Evolutionary conservation across 2,113 vertebrate species (phyloP), one percentile per base, ranked within the genome.

Genomic region (Myotis brandtii): DNA sequence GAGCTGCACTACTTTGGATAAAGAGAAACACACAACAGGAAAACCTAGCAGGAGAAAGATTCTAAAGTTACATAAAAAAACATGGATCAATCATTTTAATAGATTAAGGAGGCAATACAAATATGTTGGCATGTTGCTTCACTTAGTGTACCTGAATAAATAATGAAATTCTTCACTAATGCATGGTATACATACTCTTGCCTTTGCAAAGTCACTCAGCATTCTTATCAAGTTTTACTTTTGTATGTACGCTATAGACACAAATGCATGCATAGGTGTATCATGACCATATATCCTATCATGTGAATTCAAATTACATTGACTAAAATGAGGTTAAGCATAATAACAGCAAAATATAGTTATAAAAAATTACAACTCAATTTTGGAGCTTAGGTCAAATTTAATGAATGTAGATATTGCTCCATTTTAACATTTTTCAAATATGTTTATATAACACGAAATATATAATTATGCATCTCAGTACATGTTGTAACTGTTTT

Each of bases 1-100:
- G 98, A 98, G 99, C 97, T 99, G 99, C 98, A 98, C 98, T 99
- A 98, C 96, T 98, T 98, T 96, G 98, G 98, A 98, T 98, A 99
- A 99, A 98, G 98, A 99, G 98, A 98, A 98, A 98, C 97, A 98
- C 97, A 98, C 97, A 98, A 98, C 98, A 98, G 98, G 97, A 98
- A 98, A 98, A 98, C 98, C 99, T 99, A 99, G 98, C 98, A 98
- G 97, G 98, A 98, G 97, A 99, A 98, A 99, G 96, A 98, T 97
- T 98, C 98, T 99, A 98, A 94, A 97, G 98, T 99, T 98, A 99
- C 98, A 98, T 96, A 98, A 98, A 96, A 97, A 98, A 99, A 98
- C 98, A 98, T 46, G 89, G 98, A 98, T 98, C 98, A 98, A 98
- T 98, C 97, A 98, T 98, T 98, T 98, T 43, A 98, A 98, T 97